Evolutionary conservation across 2,113 vertebrate species (phyloP), one percentile per base, ranked within the genome.

Genomic region (Nesospiza acunhae): DNA sequence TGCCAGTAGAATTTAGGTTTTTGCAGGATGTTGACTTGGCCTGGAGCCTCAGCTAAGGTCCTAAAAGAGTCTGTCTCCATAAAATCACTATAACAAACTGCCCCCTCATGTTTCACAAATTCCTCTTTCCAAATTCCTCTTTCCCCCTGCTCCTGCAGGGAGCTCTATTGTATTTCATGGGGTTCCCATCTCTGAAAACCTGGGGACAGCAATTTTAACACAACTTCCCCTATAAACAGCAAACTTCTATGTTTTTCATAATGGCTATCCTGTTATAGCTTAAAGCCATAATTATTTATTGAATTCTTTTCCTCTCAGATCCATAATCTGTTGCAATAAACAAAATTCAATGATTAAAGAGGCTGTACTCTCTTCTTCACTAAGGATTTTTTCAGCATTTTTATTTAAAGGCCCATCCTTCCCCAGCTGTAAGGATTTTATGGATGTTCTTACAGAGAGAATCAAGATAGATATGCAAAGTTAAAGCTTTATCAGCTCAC

Each of bases 331-430:
- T 69, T 56, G 68, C 7, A 0, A 83, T 78, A 91, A 94, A 86
- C 35, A 89, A 72, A 92, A 63, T 55, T 35, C 47, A 58, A 6
- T 79, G 39, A 87, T 85, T 78, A 50, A 95, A 84, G 73, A 81
- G 47, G 64, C 62, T 76, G 47, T 67, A 41, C 39, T 79, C 46
- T 55, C 72, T 64, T 66, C 39, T 89, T 83, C 69, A n/a, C 27
- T 35, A 12, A 19, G 70, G 28, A 33, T 15, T 56, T 73, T 84
- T 81, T 56, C 53, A 92, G 50, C 37, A 28, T 87, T 95, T 96
- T 96, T 89, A 96, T 92, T 94, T 92, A 93, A 96, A 89, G 52
- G 18, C 31, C 20, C 73, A 18, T 72, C 19, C 72, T 75, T 70
- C 64, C 63, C 55, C 63, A 60, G 63, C 79, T 84, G 56, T 94